Evolutionary conservation across 2,888 invertebrate species (phyloP), one percentile per base, ranked within the genome.

Genomic region (Lasius fuliginosus): DNA sequence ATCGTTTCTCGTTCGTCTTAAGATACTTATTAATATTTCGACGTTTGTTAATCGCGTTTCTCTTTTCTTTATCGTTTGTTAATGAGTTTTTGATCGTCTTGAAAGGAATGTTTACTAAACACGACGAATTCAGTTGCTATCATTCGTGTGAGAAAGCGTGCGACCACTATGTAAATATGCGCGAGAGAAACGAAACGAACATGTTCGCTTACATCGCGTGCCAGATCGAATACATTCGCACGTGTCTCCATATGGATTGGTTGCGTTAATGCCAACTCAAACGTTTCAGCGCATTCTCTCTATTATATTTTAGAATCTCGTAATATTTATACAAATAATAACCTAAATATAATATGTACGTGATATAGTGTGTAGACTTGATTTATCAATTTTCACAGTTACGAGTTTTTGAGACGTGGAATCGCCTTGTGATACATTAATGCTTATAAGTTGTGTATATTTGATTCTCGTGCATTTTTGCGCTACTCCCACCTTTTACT

Each of bases 241-340:
- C 90, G 90, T 91, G 91, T 85, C 12, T 49, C 49, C 27, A 15
- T 30, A 5, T 33, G 33, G n/a, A 49, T 64, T 18, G 23, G n/a
- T 46, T 49, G 36, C 23, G 46, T 9, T 56, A 49, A 75, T 1
- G n/a, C 4, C 74, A 27, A 18, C 12, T 56, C 53, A 12, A 30
- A 42, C n/a, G 6, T 40, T 53, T 53, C 0, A 18, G 33, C 15
- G 8, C 1, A 8, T 67, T 15, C 15, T 58, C 42, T 33, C 46
- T 12, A 23, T 5, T 9, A 12, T 27, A 27, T 27, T 18, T 30
- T 40, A 3, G 15, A 12, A 53, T 30, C 2, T 30, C 40, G 56
- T 56, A 53, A 6, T n/a, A 33, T 12, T 36, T 5, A 27, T 4
- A 53, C 12, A 12, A 15, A 67, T 12, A 67, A 3, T 33, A 23